phyloP scores from a whole-genome alignment of 2,797 vertebrate genomes.

The Oreortyx pictus region DNA sequence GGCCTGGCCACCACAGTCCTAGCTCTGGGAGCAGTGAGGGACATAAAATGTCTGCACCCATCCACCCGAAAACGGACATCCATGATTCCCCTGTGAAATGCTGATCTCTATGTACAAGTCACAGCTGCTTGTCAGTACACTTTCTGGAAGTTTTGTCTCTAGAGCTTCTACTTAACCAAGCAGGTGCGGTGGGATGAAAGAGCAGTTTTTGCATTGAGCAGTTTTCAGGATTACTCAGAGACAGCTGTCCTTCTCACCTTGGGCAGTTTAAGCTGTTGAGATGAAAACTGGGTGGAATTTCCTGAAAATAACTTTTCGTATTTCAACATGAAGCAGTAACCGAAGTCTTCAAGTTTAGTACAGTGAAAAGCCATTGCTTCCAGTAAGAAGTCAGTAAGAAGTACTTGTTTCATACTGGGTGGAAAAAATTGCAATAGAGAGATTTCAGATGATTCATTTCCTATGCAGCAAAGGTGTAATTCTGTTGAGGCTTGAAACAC shows the following conservation, averaged over 20 bases:
- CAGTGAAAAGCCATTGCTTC: slow-evolving; percentile 1
- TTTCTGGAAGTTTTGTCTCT: not conserved
- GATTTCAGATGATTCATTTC: slow-evolving; percentile 67
- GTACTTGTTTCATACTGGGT: slow-evolving; percentile 15
- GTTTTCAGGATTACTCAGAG: not conserved
- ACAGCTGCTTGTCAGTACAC: rapidly evolving
- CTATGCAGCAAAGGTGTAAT: slow-evolving; percentile 60
- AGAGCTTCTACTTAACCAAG: not conserved
- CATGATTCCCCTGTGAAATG: not conserved
- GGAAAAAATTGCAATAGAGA: slow-evolving; percentile 40
- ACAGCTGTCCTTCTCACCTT: not conserved
- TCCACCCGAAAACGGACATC: not conserved
- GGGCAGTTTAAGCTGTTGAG: slow-evolving; percentile 27
- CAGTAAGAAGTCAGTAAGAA: slow-evolving; percentile 59
- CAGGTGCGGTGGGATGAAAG: not conserved
- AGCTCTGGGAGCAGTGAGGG: rapidly evolving
- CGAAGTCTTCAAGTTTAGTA: not conserved
- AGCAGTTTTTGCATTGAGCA: not conserved
- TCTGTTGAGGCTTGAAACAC: slow-evolving; percentile 36
- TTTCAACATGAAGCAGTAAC: slow-evolving; percentile 39
- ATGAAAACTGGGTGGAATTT: slow-evolving; percentile 61
- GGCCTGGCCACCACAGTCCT: not conserved
- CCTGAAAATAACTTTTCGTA: slow-evolving; percentile 21
- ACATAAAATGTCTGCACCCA: not conserved
- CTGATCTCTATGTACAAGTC: rapidly evolving